Evolutionary conservation across 2,113 vertebrate species (phyloP).

Genomic region (Callospermophilus lateralis): DNA sequence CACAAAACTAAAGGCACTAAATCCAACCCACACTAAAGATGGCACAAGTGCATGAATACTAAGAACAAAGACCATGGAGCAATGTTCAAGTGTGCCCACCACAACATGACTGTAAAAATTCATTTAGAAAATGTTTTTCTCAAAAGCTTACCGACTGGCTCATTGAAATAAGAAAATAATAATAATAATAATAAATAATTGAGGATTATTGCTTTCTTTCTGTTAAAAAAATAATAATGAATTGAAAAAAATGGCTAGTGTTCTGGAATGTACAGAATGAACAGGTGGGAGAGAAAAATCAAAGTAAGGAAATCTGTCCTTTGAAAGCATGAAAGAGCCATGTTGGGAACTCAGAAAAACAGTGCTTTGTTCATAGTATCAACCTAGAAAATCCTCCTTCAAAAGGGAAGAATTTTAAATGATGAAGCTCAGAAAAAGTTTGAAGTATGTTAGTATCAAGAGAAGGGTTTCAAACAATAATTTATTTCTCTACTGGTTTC

Average conservation of each 20-base stretch:
- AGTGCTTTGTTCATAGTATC: neutral
- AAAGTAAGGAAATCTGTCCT: neutral
- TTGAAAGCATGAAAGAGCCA: neutral
- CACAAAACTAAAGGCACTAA: neutral
- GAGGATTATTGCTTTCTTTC: neutral
- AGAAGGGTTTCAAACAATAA: constrained; percentile 1
- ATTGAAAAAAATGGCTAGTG: neutral
- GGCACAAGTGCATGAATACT: fast-evolving
- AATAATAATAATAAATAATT: neutral
- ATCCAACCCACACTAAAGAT: neutral
- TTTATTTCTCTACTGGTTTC: neutral
- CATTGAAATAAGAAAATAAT: neutral
- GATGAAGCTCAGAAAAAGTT: neutral
- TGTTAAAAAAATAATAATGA: neutral
- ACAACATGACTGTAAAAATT: neutral
- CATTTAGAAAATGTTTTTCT: neutral
- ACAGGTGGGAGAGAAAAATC: neutral
- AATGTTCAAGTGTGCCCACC: neutral
- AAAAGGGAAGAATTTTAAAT: constrained; percentile 4
- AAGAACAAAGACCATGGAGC: no score
- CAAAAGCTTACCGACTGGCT: neutral
- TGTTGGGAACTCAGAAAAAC: neutral
- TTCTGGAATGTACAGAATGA: neutral
- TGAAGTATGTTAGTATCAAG: neutral
- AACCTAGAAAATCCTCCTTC: neutral